Evolutionary conservation across 1,140 invertebrate genomes (phyloP).

Genomic region (Zaprionus lachaisei): DNA sequence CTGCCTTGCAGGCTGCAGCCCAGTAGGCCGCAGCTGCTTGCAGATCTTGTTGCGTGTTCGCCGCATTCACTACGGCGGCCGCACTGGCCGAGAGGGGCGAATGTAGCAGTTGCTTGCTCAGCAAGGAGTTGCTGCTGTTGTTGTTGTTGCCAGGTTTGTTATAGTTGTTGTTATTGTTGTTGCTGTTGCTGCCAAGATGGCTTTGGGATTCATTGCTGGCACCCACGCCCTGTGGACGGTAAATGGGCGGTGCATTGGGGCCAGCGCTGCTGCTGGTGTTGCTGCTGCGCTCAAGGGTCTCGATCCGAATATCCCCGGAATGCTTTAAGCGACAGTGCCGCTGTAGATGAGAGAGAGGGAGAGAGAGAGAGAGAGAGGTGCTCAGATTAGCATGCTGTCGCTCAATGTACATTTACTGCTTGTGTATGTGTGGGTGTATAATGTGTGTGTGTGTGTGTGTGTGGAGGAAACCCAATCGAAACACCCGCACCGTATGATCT

Average conservation of each 20-base stretch:
- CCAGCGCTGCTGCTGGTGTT: constrained; percentile 22
- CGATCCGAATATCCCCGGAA: constrained; percentile 89
- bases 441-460: constrained; percentile 34
- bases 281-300: constrained; percentile 85
- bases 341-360: constrained; percentile 82
- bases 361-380: constrained; percentile 5
- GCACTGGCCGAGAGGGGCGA: constrained; percentile 72
- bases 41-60: constrained; percentile 73
- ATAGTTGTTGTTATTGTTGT: constrained; percentile 17
- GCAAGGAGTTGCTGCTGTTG: constrained; percentile 24
- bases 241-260: constrained; percentile 68
- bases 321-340: constrained; percentile 90
- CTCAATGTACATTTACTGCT: neutral
- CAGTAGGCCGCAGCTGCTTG: constrained; percentile 69
- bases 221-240: constrained; percentile 75
- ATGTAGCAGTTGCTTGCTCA: constrained; percentile 64
- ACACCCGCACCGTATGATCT: constrained; percentile 63
- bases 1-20: constrained; percentile 69
- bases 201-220: constrained; percentile 69
- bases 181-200: constrained; percentile 34
- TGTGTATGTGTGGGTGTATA: constrained; percentile 16
- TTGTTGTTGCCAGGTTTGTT: constrained; percentile 45
- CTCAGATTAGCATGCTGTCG: constrained; percentile 28
- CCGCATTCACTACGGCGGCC: constrained; percentile 67
- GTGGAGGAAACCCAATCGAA: constrained; percentile 62